Evolutionary conservation across 2,797 vertebrate genomes (phyloP).

Genomic region (Cossypha heuglini): DNA sequence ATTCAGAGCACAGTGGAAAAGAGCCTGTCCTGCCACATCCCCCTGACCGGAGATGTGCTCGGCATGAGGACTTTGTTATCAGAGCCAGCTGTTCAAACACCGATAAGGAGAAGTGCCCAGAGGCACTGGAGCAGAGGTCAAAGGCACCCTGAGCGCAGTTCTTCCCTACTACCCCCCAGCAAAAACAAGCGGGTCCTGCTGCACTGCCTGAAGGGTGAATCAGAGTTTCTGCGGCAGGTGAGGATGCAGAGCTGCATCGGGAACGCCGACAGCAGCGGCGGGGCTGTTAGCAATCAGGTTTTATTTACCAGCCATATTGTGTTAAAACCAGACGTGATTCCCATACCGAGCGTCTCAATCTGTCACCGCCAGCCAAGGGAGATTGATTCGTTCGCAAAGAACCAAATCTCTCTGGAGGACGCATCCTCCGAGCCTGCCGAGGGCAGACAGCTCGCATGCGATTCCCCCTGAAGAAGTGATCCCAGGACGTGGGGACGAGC

Average conservation of each 20-base stretch:
- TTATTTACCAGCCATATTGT: constrained; percentile 66
- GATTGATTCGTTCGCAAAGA: not conserved
- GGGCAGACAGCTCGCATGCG: not conserved
- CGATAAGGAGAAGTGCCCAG: not conserved
- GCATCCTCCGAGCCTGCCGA: not conserved
- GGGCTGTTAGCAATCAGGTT: constrained; percentile 30
- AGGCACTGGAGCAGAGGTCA: not conserved
- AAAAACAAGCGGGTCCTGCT: not conserved
- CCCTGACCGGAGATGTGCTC: not conserved
- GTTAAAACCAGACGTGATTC: constrained; percentile 45
- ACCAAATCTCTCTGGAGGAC: not conserved
- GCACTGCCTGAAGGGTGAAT: not conserved
- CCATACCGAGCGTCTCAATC: constrained; percentile 39
- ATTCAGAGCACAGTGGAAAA: not conserved
- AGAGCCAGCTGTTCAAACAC: not conserved
- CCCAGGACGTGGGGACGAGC: not conserved
- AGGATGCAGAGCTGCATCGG: constrained; percentile 22
- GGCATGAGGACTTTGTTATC: not conserved
- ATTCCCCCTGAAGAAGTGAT: not conserved
- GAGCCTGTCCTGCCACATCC: not conserved
- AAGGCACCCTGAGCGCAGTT: not conserved
- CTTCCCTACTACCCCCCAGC: not conserved
- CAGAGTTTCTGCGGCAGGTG: constrained; percentile 57
- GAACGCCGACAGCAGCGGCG: constrained; percentile 7
- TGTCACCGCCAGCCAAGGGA: not conserved